Conservation (phyloP, 1,140 invertebrate species). For the Scaptomyza graminum region DNA sequence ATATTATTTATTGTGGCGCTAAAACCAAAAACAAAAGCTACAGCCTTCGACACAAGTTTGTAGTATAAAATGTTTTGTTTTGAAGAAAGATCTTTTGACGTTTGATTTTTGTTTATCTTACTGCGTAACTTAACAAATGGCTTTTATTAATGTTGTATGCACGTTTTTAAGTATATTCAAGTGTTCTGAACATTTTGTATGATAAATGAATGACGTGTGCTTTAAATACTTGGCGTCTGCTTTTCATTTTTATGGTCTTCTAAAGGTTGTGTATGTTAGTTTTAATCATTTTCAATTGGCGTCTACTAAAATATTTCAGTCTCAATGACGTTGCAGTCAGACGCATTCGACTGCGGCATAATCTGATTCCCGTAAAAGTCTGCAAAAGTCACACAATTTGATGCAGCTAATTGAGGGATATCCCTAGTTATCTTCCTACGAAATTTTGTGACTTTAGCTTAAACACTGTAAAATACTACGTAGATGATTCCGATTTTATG, state of each 20-base stretch:
- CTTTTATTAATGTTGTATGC: slow-evolving; percentile 51
- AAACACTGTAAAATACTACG: too few species aligned
- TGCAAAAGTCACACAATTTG: too few species aligned
- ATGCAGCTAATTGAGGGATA: background rate
- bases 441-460: too few species aligned
- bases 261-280: slow-evolving; percentile 4
- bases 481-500: too few species aligned
- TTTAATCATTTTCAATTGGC: slow-evolving; percentile 17
- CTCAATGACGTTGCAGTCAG: background rate
- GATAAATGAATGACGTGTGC: slow-evolving; percentile 64
- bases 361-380: too few species aligned
- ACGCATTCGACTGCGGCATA: background rate
- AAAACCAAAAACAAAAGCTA: slow-evolving; percentile 12
- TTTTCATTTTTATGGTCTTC: slow-evolving; percentile 21
- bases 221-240: slow-evolving; percentile 34
- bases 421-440: too few species aligned
- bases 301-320: background rate
- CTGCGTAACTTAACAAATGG: slow-evolving; percentile 53
- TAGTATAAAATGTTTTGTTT: slow-evolving; percentile 46
- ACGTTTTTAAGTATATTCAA: slow-evolving; percentile 14
- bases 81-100: slow-evolving; percentile 41
- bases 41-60: slow-evolving; percentile 36
- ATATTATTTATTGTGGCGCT: slow-evolving; percentile 14
- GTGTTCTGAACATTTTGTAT: slow-evolving; percentile 24
- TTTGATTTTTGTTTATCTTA: slow-evolving; percentile 22